Evolutionary conservation across 2,113 vertebrate genomes (phyloP).

Genomic region (Silurus glanis): DNA sequence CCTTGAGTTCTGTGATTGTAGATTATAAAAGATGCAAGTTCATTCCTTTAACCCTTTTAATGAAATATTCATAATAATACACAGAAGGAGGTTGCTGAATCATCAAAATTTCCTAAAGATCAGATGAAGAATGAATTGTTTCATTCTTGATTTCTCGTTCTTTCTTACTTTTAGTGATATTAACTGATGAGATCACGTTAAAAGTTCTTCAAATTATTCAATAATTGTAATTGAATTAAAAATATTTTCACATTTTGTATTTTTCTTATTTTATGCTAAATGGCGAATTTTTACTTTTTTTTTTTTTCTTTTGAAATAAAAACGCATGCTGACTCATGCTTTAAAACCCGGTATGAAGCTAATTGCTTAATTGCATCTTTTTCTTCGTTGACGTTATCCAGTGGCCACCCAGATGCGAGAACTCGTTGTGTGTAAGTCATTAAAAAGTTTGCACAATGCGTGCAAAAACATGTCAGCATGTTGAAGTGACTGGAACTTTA

Average conservation of each 20-base stretch:
- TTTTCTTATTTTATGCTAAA: not conserved
- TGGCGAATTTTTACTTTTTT: too few relatives aligned
- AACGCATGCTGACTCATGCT: not conserved
- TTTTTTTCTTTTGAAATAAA: not conserved
- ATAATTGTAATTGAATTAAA: not conserved
- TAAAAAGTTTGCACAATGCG: not conserved
- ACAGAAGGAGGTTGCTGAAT: not conserved
- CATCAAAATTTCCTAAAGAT: not conserved
- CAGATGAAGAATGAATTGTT: not conserved
- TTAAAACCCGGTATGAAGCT: not conserved
- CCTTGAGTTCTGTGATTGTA: not conserved
- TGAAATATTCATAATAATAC: not conserved
- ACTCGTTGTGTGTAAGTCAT: slow-evolving; percentile 28
- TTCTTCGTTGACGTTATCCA: not conserved
- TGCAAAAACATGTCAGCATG: slow-evolving; percentile 23
- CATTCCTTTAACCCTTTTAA: not conserved
- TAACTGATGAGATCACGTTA: not conserved
- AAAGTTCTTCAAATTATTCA: not conserved
- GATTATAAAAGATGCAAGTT: not conserved
- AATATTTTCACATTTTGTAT: not conserved
- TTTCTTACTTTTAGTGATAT: not conserved
- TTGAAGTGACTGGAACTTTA: slow-evolving; percentile 21
- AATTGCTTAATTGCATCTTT: not conserved
- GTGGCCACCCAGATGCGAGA: slow-evolving; percentile 39
- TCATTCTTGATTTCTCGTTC: not conserved